Evolutionary conservation across 2,113 vertebrate genomes (phyloP).

Genomic region (Neopipo cinnamomea): DNA sequence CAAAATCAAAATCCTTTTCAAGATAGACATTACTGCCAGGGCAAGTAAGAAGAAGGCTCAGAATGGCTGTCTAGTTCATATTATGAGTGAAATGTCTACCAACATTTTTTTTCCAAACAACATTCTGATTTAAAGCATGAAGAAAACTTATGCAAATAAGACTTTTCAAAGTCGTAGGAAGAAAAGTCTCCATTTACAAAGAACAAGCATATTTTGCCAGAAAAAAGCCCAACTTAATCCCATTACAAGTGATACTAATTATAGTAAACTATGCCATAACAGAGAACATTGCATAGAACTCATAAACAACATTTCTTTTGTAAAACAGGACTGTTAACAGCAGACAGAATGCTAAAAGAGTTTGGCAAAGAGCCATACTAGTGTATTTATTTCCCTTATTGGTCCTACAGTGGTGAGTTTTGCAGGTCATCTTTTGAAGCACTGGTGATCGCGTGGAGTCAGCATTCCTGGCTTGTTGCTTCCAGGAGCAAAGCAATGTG

Average conservation of each 20-base stretch:
- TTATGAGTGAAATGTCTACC: not conserved
- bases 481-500: not conserved
- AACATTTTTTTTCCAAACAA: not conserved
- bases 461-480: not conserved
- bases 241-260: not conserved
- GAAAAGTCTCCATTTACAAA: not conserved
- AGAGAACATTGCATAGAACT: not conserved
- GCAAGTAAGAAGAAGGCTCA: not conserved
- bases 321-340: not conserved
- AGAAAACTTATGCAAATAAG: not conserved
- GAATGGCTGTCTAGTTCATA: not conserved
- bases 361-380: not conserved
- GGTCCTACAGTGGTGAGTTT: not conserved
- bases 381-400: not conserved
- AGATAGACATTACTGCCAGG: not conserved
- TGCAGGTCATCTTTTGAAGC: not conserved
- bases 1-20: not conserved
- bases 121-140: not conserved
- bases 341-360: not conserved
- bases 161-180: not conserved
- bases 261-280: not conserved
- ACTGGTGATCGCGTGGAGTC: not conserved
- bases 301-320: not conserved
- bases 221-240: not conserved
- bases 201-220: not conserved